Evolutionary conservation across 2,888 invertebrate species (phyloP), one percentile per base, ranked within the genome.

Genomic region (Trachelus tabidus): DNA sequence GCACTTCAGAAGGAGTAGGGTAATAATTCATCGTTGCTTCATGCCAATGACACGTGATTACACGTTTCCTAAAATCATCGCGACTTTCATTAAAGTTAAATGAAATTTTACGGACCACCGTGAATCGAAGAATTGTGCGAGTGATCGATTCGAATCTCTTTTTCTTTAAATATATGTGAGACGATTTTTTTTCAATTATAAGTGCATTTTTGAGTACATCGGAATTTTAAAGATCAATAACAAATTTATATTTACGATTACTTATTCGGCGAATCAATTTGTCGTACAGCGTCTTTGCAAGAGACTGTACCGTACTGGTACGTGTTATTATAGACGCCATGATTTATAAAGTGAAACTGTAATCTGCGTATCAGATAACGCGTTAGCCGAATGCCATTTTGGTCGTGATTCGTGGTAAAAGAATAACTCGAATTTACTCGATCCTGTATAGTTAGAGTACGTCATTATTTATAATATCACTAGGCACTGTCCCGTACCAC

Each of bases 1-100:
- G 75, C 31, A 75, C 78, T 73, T 73, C 69, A 31, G 68, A 69
- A 77, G 75, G 56, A 56, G 23, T 2, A 9, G 37, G 76, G 79
- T 68, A 73, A 74, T 79, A 79, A 79, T 74, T 76, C 76, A 76
- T 40, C 34, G 40, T 77, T 79, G 40, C 75, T 68, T 73, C 79
- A 77, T 71, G n/a, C 33, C 68, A 68, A 69, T 40, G 75, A 77
- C 75, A 73, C 68, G 77, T 68, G 56, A 76, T 80, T 76, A 80
- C 75, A 71, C 74, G 31, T 56, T 23, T 23, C 23, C 56, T 9
- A 56, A 56, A 56, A 23, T 23, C 23, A 23, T 56, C 56, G 56
- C 23, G 56, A 56, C 2, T 23, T 56, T 9, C 23, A 2, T 23
- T 56, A 23, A 23, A 56, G 23, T 56, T 56, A 23, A 56, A 56